These are phyloP conservation scores for Epizoanthus rinbou DNA, from an alignment of 92 coral and sea anemone species.

Conservation along the genomic window DNA sequence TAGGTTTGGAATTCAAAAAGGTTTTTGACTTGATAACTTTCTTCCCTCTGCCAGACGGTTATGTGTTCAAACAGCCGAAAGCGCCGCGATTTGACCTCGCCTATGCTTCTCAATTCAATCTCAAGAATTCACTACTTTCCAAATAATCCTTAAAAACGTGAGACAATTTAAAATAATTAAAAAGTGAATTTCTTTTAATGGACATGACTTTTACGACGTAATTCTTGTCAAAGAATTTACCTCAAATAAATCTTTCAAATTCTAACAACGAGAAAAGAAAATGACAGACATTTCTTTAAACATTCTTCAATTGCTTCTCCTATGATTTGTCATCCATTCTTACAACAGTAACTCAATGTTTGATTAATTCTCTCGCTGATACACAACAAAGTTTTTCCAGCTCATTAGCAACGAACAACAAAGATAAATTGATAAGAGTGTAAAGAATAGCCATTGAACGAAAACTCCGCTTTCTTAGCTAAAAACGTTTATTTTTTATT, in stretches of 20 bases:
- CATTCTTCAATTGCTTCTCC: not conserved
- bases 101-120: not conserved
- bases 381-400: slow-evolving; percentile 28
- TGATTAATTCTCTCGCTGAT: slow-evolving; percentile 30
- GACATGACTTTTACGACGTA: slow-evolving; percentile 5
- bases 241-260: not conserved
- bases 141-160: not conserved
- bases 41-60: not conserved
- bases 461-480: not conserved
- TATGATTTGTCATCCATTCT: not conserved
- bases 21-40: slow-evolving; percentile 44
- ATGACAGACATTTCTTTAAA: not conserved
- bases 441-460: slow-evolving; percentile 16
- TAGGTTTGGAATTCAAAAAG: slow-evolving; percentile 6
- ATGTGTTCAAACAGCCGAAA: not conserved
- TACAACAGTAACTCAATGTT: not conserved
- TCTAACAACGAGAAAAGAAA: not conserved
- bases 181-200: not conserved
- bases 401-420: slow-evolving; percentile 35
- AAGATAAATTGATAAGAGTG: slow-evolving; percentile 29
- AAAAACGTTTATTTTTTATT: no score
- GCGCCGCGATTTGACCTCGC: not conserved
- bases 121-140: not conserved
- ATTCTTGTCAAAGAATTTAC: not conserved
- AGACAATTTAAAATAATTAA: not conserved